Percentiles rank a stretch among this genome's conserved stretches.
phyloP scores from a whole-genome alignment of 2,113 vertebrate species.

The Circaetus cinerascens region DNA sequence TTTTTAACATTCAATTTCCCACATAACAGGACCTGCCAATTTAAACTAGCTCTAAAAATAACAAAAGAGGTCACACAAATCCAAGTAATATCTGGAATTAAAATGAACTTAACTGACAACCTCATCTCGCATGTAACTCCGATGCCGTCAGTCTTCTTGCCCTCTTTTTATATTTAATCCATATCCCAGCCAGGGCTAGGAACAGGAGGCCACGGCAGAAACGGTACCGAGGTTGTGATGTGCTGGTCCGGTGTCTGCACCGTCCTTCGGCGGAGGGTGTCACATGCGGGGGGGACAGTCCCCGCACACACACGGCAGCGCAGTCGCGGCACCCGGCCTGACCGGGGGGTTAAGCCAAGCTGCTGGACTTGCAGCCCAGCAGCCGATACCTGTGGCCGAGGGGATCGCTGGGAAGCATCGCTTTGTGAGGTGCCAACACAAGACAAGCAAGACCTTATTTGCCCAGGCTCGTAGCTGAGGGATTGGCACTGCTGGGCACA shows the following conservation, averaged over 20 bases:
- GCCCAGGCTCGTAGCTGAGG: accelerated
- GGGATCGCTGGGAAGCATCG: accelerated
- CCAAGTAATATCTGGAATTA: neutral
- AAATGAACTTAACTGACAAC: neutral
- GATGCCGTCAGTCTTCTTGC: neutral
- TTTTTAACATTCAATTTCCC: conserved; percentile 18
- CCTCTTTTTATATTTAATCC: neutral
- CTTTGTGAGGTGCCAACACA: accelerated
- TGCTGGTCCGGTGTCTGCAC: accelerated
- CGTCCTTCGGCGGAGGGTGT: accelerated
- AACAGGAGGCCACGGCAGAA: accelerated
- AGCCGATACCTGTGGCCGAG: accelerated
- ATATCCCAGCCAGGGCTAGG: neutral
- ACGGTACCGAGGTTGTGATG: neutral
- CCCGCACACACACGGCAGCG: neutral
- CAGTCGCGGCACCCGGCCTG: accelerated
- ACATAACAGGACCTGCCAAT: neutral
- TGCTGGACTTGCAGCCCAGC: neutral
- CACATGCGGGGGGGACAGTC: neutral
- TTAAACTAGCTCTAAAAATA: conserved; percentile 37
- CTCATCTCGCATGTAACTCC: neutral
- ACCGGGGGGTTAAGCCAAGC: neutral
- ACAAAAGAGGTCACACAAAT: neutral
- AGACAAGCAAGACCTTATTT: neutral
- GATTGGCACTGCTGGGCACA: accelerated